Base-by-base conservation (phyloP, 2,113 vertebrate species). In the Hypocryptadius cinnamomeus region DNA sequence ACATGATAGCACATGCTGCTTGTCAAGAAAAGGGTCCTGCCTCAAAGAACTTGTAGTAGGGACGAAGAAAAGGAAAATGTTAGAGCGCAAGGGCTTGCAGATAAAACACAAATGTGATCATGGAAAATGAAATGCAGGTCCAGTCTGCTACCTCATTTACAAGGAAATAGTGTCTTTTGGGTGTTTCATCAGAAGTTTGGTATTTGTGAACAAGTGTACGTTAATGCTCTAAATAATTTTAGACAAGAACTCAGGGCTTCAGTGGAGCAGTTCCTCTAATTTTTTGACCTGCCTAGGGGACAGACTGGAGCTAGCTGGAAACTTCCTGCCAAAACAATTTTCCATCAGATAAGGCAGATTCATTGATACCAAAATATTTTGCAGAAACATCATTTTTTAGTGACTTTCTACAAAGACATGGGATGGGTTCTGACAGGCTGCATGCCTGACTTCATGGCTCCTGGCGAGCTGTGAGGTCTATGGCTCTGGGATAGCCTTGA, bases 391-490 rank as follows among this genome's bases (percentile, higher is more conserved):
- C 8, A 10, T 15, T 90, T 93, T 93, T 92, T 60, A 48, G 70
- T 85, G 83, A 61, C 57, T 84, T 95, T 90, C 44, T 53, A 33
- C 51, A 60, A 66, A 86, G 90, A 88, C 24, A 24, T 4, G 11
- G 48, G 40, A 92, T 92, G 48, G n/a, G 24, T 94, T 96, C 79
- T 93, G 95, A 94, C 90, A 94, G 83, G 48, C 77, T 94, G 94
- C 73, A 69, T 87, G 93, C 86, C 88, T 78, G 69, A 87, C 74
- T 92, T 90, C 73, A 37, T 93, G 80, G 35, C 90, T 95, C 3
- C 86, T 86, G 83, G 93, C 1, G 0, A 86, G 39, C 90, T 64
- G 60, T 33, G 69, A 64, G 73, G 69, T 92, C 69, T 50, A 73
- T 79, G 65, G 53, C 80, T 92, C 61, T 68, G 77, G 92, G 83